Percentiles rank a stretch among this genome's conserved stretches.
These are phyloP conservation scores for Lepidurus arcticus DNA, from an alignment of 1,140 invertebrate genomes.

Conservation along the genomic window DNA sequence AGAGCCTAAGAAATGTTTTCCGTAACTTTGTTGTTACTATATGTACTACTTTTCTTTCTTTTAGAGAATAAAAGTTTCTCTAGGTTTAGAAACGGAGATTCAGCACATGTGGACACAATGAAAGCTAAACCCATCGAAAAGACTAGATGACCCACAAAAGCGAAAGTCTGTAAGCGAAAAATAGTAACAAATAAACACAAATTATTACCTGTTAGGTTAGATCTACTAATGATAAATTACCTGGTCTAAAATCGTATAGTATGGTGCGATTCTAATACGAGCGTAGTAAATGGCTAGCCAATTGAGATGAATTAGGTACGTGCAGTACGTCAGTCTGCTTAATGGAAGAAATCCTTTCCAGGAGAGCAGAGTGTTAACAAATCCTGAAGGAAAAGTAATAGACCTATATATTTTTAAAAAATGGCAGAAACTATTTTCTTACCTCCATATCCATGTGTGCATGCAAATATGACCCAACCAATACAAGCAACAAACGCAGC, in stretches of 20 bases:
- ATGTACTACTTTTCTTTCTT: too few species aligned
- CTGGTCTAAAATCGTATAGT: constrained; percentile 44
- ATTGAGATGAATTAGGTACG: constrained; percentile 85
- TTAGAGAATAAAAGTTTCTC: constrained; percentile 35
- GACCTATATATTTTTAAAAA: background rate
- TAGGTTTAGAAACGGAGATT: constrained; percentile 36
- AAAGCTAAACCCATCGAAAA: constrained; percentile 34
- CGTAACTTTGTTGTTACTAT: too few species aligned
- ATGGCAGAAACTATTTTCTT: constrained; percentile 33
- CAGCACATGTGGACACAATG: constrained; percentile 32
- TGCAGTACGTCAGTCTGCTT: constrained; percentile 79
- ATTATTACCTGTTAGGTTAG: background rate
- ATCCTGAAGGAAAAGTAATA: constrained; percentile 47
- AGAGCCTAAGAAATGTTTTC: too few species aligned
- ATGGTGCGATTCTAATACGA: constrained; percentile 66
- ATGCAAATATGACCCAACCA: constrained; percentile 67
- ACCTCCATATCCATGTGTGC: constrained; percentile 66
- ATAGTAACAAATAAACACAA: background rate
- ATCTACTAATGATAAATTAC: background rate
- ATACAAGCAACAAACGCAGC: constrained; percentile 56
- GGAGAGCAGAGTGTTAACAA: constrained; percentile 66
- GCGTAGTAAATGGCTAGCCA: constrained; percentile 65
- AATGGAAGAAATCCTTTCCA: constrained; percentile 72
- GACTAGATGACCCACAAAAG: constrained; percentile 34
- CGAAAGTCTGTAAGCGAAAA: constrained; percentile 29